Percentiles rank a stretch among this genome's conserved stretches.
Evolutionary conservation across 2,888 invertebrate genomes (phyloP).

Genomic region (Polydrusus pterygomalis): DNA sequence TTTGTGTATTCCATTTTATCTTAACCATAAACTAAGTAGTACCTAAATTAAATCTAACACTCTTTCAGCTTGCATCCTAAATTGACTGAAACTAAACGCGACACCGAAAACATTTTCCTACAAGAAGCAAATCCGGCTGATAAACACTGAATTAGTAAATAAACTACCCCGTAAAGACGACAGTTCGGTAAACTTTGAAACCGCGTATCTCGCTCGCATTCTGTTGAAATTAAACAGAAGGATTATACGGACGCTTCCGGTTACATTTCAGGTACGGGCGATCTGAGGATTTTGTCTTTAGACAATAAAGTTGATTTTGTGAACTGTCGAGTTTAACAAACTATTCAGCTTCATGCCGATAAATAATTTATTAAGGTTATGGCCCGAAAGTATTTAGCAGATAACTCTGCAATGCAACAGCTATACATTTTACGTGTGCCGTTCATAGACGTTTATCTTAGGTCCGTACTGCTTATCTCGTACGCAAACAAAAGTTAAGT

Average conservation of each 20-base stretch:
- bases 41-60: too few species aligned
- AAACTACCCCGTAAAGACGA: conserved; percentile 4
- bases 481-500: too few species aligned
- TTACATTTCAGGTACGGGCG: conserved; percentile 12
- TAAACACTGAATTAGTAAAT: conserved; percentile 18
- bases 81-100: background rate
- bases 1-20: too few species aligned
- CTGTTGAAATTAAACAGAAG: conserved; percentile 23
- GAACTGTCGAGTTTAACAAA: too few species aligned
- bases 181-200: conserved; percentile 13
- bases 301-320: background rate
- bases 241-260: conserved; percentile 13
- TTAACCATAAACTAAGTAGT: too few species aligned
- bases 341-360: too few species aligned
- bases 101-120: background rate
- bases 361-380: too few species aligned
- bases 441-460: too few species aligned
- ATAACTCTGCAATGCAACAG: too few species aligned
- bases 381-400: too few species aligned
- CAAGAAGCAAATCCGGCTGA: background rate
- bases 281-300: background rate
- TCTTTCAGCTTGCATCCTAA: background rate
- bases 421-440: too few species aligned
- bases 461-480: too few species aligned
- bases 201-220: conserved; percentile 4